phyloP scores from a whole-genome alignment of 2,888 invertebrate species.

The Junonia oenone region DNA sequence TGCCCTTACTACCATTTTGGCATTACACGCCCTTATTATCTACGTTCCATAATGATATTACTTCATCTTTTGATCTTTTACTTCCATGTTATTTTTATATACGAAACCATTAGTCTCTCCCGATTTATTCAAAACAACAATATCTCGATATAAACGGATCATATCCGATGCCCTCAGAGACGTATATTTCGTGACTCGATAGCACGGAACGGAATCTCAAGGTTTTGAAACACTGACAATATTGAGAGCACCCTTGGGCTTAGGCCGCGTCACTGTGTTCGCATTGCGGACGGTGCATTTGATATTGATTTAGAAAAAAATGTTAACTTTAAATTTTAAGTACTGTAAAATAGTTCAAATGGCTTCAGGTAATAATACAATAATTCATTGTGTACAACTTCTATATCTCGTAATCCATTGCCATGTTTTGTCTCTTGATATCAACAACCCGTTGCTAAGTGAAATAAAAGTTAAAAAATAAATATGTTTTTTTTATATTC shows the following conservation, averaged over 20 bases:
- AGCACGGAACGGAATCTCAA: slow-evolving; percentile 31
- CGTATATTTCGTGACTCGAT: slow-evolving; percentile 25
- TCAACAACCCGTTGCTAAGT: too few relatives aligned
- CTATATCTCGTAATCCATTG: too few relatives aligned
- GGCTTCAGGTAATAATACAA: too few relatives aligned
- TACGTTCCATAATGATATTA: too few relatives aligned
- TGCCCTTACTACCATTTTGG: too few relatives aligned
- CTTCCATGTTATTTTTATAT: not conserved
- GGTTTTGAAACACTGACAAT: slow-evolving; percentile 44
- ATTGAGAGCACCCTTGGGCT: slow-evolving; percentile 40
- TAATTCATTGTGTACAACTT: too few relatives aligned
- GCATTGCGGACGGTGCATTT: slow-evolving; percentile 27
- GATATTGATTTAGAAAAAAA: not conserved
- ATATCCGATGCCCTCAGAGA: slow-evolving; percentile 25
- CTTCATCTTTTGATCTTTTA: not conserved
- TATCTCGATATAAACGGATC: slow-evolving; percentile 26
- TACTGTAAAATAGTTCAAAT: too few relatives aligned
- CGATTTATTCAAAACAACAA: slow-evolving; percentile 1
- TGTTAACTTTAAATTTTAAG: too few relatives aligned
- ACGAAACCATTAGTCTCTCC: not conserved
- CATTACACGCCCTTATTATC: too few relatives aligned
- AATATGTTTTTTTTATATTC: too few relatives aligned
- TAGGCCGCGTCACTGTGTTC: slow-evolving; percentile 28
- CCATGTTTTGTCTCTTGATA: too few relatives aligned
- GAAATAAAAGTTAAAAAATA: too few relatives aligned